Conservation (phyloP, 2,113 vertebrate genomes). For the Oncorhynchus gorbuscha region DNA sequence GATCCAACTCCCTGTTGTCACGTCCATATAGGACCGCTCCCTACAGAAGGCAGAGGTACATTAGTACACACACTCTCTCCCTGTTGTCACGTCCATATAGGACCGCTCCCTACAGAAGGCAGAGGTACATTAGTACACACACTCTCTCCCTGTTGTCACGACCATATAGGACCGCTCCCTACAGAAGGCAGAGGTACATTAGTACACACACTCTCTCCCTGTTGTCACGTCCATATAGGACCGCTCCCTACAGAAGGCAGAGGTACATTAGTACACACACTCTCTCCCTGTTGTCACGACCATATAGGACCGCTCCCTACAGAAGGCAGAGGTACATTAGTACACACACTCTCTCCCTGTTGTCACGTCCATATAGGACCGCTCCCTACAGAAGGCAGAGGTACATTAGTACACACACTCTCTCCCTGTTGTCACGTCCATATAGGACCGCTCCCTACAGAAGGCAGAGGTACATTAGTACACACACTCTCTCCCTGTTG, state of each 20-base stretch:
- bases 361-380: conserved; percentile 89
- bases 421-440: conserved; percentile 88
- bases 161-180: conserved; percentile 91
- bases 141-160: conserved; percentile 85
- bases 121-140: background rate
- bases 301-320: conserved; percentile 89
- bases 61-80: background rate
- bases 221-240: conserved; percentile 91
- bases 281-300: conserved; percentile 87
- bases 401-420: background rate
- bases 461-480: background rate
- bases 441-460: conserved; percentile 87
- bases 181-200: conserved; percentile 7
- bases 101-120: conserved; percentile 80
- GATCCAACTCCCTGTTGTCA: conserved; percentile 87
- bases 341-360: conserved; percentile 70
- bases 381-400: conserved; percentile 76
- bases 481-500: conserved; percentile 76
- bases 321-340: conserved; percentile 1
- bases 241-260: conserved; percentile 77
- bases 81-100: conserved; percentile 88
- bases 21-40: conserved; percentile 88
- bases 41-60: conserved; percentile 60
- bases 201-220: conserved; percentile 62
- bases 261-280: background rate